These are phyloP conservation scores for Andrena fulva DNA, from an alignment of 2,888 invertebrate species.

Conservation along the genomic window DNA sequence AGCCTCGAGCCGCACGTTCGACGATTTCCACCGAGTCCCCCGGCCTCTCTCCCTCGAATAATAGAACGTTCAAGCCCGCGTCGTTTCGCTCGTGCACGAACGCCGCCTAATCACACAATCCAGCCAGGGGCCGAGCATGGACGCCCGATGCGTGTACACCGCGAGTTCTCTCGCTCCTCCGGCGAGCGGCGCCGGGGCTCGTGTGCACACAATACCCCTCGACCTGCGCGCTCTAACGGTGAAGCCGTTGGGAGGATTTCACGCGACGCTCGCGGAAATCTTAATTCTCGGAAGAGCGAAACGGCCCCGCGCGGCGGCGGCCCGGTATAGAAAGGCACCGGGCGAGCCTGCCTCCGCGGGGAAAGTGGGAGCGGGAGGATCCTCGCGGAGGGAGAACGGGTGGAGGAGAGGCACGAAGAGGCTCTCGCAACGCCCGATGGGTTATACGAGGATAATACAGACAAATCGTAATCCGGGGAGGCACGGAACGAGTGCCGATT, in stretches of 20 bases:
- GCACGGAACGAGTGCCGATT: conserved; percentile 81
- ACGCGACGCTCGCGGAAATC: conserved; percentile 70
- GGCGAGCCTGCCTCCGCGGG: background rate
- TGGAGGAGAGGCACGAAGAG: conserved; percentile 5
- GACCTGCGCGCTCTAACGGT: conserved; percentile 69
- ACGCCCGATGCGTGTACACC: conserved; percentile 60
- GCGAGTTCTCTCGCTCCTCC: conserved; percentile 61
- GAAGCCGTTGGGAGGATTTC: conserved; percentile 69
- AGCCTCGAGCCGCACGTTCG: conserved; percentile 38
- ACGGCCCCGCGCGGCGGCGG: conserved; percentile 11
- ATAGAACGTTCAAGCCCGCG: conserved; percentile 43
- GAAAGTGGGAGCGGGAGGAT: conserved; percentile 1
- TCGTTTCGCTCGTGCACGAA: conserved; percentile 52
- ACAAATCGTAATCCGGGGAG: conserved; percentile 82
- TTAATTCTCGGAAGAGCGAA: conserved; percentile 71
- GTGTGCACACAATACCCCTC: conserved; percentile 65
- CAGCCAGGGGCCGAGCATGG: conserved; percentile 18
- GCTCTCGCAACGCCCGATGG: conserved; percentile 53
- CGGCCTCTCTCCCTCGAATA: conserved; percentile 37
- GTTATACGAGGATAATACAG: conserved; percentile 77
- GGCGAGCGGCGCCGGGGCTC: conserved; percentile 42
- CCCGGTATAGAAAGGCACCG: conserved; percentile 42
- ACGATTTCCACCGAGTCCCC: conserved; percentile 36
- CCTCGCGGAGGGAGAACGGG: background rate
- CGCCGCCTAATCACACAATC: conserved; percentile 68